A percentile compares a stretch with the other conserved stretches of the same genome.
phyloP scores from a whole-genome alignment of 2,113 vertebrate species.

The Elephas maximus region DNA sequence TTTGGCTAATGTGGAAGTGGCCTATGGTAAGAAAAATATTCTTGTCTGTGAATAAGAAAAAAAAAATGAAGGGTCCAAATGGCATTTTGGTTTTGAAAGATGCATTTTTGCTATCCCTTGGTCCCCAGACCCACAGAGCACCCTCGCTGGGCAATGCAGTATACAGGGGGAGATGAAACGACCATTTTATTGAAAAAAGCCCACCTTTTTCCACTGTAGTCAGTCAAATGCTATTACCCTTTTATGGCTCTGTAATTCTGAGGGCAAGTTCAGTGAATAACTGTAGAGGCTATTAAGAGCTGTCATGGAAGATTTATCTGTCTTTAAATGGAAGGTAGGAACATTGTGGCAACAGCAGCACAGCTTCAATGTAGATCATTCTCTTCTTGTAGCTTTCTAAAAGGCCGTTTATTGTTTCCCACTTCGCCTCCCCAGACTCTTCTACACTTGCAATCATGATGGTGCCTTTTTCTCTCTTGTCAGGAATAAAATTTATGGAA shows the following conservation, averaged over 20 bases:
- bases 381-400: constrained; percentile 82
- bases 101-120: constrained; percentile 31
- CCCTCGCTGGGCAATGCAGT: constrained; percentile 4
- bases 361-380: constrained; percentile 77
- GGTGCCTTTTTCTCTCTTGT: constrained; percentile 80
- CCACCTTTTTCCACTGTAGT: constrained; percentile 81
- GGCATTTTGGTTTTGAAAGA: constrained; percentile 41
- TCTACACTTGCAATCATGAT: constrained; percentile 49
- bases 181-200: constrained; percentile 72
- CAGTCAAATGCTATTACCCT: constrained; percentile 82
- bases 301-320: constrained; percentile 87
- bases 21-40: neutral
- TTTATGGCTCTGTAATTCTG: constrained; percentile 87
- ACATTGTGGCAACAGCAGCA: constrained; percentile 29
- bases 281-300: constrained; percentile 81
- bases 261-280: constrained; percentile 86
- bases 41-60: neutral
- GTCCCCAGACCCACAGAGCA: neutral
- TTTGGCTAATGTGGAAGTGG: neutral
- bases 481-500: constrained; percentile 82
- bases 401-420: constrained; percentile 84
- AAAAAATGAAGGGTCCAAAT: constrained; percentile 57
- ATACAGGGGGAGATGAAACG: constrained; percentile 57
- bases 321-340: constrained; percentile 83
- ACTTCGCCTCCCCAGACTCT: constrained; percentile 77